Evolutionary conservation across 2,888 invertebrate genomes (phyloP).

Genomic region (Asteroscopus sphinx): DNA sequence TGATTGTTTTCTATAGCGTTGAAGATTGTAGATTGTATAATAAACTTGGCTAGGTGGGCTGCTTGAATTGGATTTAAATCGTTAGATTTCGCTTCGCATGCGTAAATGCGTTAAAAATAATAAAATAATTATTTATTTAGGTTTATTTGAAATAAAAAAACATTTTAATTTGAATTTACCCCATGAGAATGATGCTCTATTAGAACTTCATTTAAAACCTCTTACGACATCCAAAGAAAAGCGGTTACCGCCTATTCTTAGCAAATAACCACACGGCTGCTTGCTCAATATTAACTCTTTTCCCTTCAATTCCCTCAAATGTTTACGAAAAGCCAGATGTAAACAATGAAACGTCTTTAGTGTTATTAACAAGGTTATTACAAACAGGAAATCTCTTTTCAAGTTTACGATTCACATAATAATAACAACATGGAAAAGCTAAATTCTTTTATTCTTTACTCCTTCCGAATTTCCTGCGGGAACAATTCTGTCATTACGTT

Average conservation of each 20-base stretch:
- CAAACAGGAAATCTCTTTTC: constrained; percentile 39
- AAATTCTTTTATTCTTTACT: constrained; percentile 15
- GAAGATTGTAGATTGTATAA: too few relatives aligned
- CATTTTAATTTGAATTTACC: too few relatives aligned
- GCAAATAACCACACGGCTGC: neutral
- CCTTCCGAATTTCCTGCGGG: constrained; percentile 38
- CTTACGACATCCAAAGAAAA: constrained; percentile 7
- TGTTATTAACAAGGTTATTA: constrained; percentile 37
- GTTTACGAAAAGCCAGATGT: constrained; percentile 48
- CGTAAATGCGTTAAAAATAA: too few relatives aligned
- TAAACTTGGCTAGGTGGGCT: too few relatives aligned
- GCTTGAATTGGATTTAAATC: too few relatives aligned
- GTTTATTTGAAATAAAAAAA: too few relatives aligned
- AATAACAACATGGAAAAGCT: constrained; percentile 15
- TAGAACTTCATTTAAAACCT: too few relatives aligned
- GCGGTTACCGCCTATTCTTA: constrained; percentile 22
- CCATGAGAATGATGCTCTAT: neutral
- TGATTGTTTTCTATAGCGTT: too few relatives aligned
- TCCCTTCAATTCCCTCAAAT: neutral
- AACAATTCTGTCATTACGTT: constrained; percentile 43
- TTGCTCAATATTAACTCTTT: constrained; percentile 22
- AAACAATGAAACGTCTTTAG: constrained; percentile 35
- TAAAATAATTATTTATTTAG: too few relatives aligned
- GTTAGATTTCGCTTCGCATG: too few relatives aligned
- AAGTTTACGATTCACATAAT: constrained; percentile 34